These are phyloP conservation scores for Drosophila acutilabella DNA, from an alignment of 2,888 invertebrate species.

Conservation along the genomic window DNA sequence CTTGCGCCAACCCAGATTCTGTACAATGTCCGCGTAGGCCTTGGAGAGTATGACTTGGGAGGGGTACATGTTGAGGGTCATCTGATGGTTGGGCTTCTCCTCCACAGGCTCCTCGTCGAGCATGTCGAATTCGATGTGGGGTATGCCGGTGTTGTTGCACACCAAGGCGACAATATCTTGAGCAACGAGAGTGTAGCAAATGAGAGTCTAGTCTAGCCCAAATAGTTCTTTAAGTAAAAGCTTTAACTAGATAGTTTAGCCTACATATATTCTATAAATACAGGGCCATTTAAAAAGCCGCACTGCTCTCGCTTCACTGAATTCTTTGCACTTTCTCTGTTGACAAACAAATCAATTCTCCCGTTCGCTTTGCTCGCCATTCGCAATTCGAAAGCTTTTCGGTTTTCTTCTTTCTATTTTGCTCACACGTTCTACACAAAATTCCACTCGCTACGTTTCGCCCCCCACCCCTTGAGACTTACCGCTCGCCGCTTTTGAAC, in stretches of 20 bases:
- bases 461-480: slow-evolving; percentile 46
- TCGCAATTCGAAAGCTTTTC: slow-evolving; percentile 34
- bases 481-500: slow-evolving; percentile 84
- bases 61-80: slow-evolving; percentile 90
- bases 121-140: slow-evolving; percentile 88
- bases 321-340: slow-evolving; percentile 21
- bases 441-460: neutral
- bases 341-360: slow-evolving; percentile 52
- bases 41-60: slow-evolving; percentile 88
- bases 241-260: too few species aligned
- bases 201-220: neutral
- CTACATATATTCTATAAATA: neutral
- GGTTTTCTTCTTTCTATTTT: slow-evolving; percentile 53
- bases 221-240: too few species aligned
- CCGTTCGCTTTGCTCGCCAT: slow-evolving; percentile 7
- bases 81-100: slow-evolving; percentile 85
- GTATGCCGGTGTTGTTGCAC: slow-evolving; percentile 88
- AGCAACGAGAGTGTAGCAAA: neutral
- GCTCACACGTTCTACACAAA: slow-evolving; percentile 63
- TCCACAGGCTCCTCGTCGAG: slow-evolving; percentile 85
- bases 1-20: slow-evolving; percentile 90
- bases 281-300: neutral
- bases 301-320: too few species aligned
- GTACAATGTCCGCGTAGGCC: slow-evolving; percentile 90
- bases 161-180: slow-evolving; percentile 86